Evolutionary conservation across 2,888 invertebrate genomes (phyloP), one percentile per base, ranked within the genome.

Genomic region (Agriotes lineatus): DNA sequence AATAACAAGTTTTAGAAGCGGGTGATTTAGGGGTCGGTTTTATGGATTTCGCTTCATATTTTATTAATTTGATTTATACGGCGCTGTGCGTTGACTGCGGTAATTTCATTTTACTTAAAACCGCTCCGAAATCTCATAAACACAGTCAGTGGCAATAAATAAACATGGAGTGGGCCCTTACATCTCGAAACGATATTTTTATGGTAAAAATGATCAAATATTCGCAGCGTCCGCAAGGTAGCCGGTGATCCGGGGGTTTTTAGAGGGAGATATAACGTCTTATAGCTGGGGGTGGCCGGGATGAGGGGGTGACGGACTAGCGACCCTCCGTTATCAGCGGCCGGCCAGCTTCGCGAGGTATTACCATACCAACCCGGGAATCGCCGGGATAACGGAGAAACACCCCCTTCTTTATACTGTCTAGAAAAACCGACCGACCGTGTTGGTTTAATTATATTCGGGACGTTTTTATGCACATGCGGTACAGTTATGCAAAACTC

Each of bases 311-410:
- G 77, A 78, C 77, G 78, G 80, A 81, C 79, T 78, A 75, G 79
- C 82, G 81, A 83, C 83, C 83, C 83, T 82, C 81, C 81, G 83
- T 84, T 84, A 84, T 84, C 84, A 84, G 84, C 80, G 81, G 79
- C 80, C 82, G 84, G 82, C 84, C 84, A 84, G 84, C 84, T 81
- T 81, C 80, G 79, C 81, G 78, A 80, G 82, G 83, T 81, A 83
- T 83, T 83, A 83, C 83, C 82, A 82, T 83, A 82, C 82, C 81
- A 80, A 81, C 79, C 80, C 81, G 79, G 82, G 81, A 82, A 82
- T 82, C 79, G 82, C 82, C 81, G 80, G 82, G 82, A 83, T 82
- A 76, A 76, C 73, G 69, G 70, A 73, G 72, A 72, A 74, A 76
- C 75, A 77, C 71, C 75, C 77, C 73, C 75, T 75, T 78, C 76